phyloP scores from a whole-genome alignment of 2,888 invertebrate species.

The Baronia brevicornis region DNA sequence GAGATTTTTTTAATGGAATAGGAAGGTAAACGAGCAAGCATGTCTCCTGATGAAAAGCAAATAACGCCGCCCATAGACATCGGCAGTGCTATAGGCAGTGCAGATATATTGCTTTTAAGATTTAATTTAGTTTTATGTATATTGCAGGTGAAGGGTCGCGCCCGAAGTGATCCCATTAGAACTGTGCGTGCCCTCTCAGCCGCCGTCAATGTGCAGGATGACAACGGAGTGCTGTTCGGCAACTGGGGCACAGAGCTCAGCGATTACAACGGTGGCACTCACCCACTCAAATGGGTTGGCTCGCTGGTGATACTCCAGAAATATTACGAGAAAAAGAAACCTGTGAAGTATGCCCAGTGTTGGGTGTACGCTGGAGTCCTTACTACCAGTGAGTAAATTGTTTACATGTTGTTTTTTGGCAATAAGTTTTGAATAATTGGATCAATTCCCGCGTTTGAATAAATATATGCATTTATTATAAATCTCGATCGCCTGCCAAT shows the following conservation, averaged over 20 bases:
- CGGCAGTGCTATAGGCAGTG: too few relatives aligned
- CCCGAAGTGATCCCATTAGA: slow-evolving; percentile 85
- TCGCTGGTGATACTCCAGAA: slow-evolving; percentile 90
- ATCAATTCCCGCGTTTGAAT: too few relatives aligned
- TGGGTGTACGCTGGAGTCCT: slow-evolving; percentile 96
- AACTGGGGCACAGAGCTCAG: slow-evolving; percentile 92
- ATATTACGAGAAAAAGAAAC: slow-evolving; percentile 87
- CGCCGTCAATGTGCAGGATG: slow-evolving; percentile 90
- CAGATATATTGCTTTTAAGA: not conserved
- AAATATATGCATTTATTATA: too few relatives aligned
- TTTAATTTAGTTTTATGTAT: too few relatives aligned
- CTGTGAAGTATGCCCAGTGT: slow-evolving; percentile 95
- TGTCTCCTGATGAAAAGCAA: too few relatives aligned
- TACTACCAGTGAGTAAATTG: slow-evolving; percentile 81
- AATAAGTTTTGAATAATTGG: too few relatives aligned
- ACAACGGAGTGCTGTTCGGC: slow-evolving; percentile 89
- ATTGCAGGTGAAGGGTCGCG: slow-evolving; percentile 74
- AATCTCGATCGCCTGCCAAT: too few relatives aligned
- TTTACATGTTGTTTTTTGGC: too few relatives aligned
- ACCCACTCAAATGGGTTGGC: slow-evolving; percentile 94
- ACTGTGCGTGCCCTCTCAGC: slow-evolving; percentile 89
- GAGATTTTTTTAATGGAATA: too few relatives aligned
- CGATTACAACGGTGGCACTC: slow-evolving; percentile 88
- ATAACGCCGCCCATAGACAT: too few relatives aligned
- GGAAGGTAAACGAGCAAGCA: too few relatives aligned